A percentile compares a stretch with the other conserved stretches of the same genome.
Conservation (phyloP, 2,888 invertebrate genomes). For the Lomographa bimaculata region DNA sequence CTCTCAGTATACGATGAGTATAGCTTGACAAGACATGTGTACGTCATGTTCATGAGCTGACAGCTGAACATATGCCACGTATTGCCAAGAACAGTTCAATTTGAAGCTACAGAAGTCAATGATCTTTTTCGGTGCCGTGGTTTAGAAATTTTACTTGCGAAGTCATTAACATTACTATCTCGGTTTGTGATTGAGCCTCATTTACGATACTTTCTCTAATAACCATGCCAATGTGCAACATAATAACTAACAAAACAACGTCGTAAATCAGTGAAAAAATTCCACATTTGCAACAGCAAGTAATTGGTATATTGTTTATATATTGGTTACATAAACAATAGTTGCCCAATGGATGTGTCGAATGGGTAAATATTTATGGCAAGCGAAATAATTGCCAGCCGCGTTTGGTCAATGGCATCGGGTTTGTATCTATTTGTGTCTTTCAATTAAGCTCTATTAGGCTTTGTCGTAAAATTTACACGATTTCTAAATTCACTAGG, state of each 20-base stretch:
- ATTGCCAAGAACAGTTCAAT: conserved; percentile 35
- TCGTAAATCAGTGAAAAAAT: conserved; percentile 5
- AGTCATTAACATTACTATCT: conserved; percentile 9
- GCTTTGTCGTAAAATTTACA: conserved; percentile 12
- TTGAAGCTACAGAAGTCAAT: conserved; percentile 43
- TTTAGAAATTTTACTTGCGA: conserved; percentile 12
- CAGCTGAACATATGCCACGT: conserved; percentile 9
- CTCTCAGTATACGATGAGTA: conserved; percentile 43
- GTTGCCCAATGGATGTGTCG: conserved; percentile 10
- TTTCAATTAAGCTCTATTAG: conserved; percentile 7
- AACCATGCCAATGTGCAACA: not conserved
- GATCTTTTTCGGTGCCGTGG: conserved; percentile 37
- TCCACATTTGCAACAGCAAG: conserved; percentile 8
- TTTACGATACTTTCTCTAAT: conserved; percentile 10
- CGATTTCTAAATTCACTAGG: conserved; percentile 17
- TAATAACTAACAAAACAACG: conserved; percentile 6
- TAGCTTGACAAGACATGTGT: conserved; percentile 39
- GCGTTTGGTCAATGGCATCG: conserved; percentile 14
- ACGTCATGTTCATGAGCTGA: not conserved
- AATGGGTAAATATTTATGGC: conserved; percentile 17
- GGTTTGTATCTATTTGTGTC: conserved; percentile 3
- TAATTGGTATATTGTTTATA: conserved; percentile 10
- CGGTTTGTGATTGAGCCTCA: conserved; percentile 1
- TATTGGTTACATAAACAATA: conserved; percentile 6
- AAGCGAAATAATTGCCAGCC: conserved; percentile 11